A percentile compares a stretch with the other conserved stretches of the same genome.
Evolutionary conservation across 2,113 vertebrate species (phyloP).

Genomic region (Saiga tatarica): DNA sequence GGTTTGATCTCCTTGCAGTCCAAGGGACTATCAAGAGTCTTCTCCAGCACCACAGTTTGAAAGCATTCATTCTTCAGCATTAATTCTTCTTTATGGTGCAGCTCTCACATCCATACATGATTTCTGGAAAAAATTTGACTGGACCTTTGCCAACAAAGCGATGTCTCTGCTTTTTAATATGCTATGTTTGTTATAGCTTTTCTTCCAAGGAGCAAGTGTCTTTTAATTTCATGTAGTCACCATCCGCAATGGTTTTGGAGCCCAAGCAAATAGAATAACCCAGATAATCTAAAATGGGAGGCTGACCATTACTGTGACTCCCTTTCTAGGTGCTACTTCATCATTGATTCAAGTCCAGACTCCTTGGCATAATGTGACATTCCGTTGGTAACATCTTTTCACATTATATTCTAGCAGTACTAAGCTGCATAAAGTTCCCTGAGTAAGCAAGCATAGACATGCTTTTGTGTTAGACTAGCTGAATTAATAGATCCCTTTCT

Average conservation of each 20-base stretch:
- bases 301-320: not conserved
- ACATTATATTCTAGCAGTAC: not conserved
- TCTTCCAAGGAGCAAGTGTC: not conserved
- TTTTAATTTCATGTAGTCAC: not conserved
- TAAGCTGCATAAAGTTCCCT: not conserved
- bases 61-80: not conserved
- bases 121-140: not conserved
- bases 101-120: not conserved
- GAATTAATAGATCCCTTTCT: not conserved
- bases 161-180: not conserved
- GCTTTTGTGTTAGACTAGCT: not conserved
- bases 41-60: not conserved
- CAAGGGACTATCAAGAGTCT: not conserved
- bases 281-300: not conserved
- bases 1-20: not conserved
- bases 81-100: not conserved
- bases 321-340: not conserved
- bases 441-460: not conserved
- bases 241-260: not conserved
- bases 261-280: not conserved
- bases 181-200: not conserved
- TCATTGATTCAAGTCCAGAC: not conserved
- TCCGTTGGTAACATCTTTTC: not conserved
- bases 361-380: not conserved
- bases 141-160: not conserved